Evolutionary conservation across 2,888 invertebrate species (phyloP), one percentile per base, ranked within the genome.

Genomic region (Galerucella calmariensis): DNA sequence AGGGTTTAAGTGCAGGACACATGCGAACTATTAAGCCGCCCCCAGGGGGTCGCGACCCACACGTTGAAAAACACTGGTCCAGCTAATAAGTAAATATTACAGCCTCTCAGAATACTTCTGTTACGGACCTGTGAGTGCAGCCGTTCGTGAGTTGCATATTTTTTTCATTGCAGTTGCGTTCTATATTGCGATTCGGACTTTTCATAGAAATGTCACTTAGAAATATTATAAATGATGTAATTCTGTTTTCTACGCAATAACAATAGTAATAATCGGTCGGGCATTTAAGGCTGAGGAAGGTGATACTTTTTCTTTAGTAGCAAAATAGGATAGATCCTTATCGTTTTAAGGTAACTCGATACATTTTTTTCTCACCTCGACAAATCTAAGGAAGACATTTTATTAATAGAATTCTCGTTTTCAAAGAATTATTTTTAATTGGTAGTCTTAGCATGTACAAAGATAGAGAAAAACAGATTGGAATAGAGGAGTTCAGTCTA

Each of bases 161-260:
- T 83, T 82, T 83, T 83, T 78, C 77, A 76, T 81, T 77, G 78
- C 75, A 76, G 80, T 83, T 82, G 79, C 82, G 77, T 84, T 83
- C 82, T 80, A 81, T 20, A 20, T 84, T 84, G 79, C 84, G 82
- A 81, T 77, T 80, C 83, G 86, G 85, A 85, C 86, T 84, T 81
- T 83, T 82, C 83, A 85, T 85, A 81, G 84, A 86, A 83, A 82
- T 85, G 86, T 87, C 86, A 87, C 84, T 86, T 86, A 86, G 82
- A 81, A 85, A 86, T 86, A 86, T 86, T 86, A 86, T 86, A 86
- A 86, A 86, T 86, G 86, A 81, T 84, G 81, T 82, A 84, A 85
- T 86, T 85, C 84, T 82, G 81, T 83, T 79, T 79, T 76, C 80
- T 75, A 76, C 78, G 80, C 81, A 84, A 84, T 80, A 79, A 82